Evolutionary conservation across 2,888 invertebrate genomes (phyloP).

Genomic region (Phasia obesa): DNA sequence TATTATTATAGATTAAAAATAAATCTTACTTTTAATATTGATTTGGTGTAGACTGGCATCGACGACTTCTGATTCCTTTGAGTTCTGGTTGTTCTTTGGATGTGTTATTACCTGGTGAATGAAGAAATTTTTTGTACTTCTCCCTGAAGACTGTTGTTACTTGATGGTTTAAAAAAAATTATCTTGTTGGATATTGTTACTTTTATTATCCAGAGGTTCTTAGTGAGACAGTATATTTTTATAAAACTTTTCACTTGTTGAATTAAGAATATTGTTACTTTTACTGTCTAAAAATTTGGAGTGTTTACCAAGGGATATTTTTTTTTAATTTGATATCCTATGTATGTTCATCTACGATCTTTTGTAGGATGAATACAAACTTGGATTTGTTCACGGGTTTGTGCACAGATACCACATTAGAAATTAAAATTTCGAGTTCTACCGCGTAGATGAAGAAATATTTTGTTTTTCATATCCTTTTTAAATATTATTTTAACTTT

Average conservation of each 20-base stretch:
- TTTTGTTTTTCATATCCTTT: slow-evolving; percentile 29
- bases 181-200: slow-evolving; percentile 1
- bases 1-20: background rate
- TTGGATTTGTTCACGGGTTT: slow-evolving; percentile 33
- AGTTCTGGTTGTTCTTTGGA: slow-evolving; percentile 15
- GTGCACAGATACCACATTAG: slow-evolving; percentile 26
- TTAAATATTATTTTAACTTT: slow-evolving; percentile 18
- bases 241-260: slow-evolving; percentile 1
- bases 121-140: slow-evolving; percentile 1
- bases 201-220: background rate
- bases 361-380: slow-evolving; percentile 26
- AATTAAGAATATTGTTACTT: background rate
- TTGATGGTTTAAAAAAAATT: too few relatives aligned
- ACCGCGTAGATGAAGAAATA: slow-evolving; percentile 26
- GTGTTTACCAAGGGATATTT: slow-evolving; percentile 11
- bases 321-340: slow-evolving; percentile 15
- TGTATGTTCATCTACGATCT: slow-evolving; percentile 23
- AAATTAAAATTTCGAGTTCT: slow-evolving; percentile 32
- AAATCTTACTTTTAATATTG: background rate
- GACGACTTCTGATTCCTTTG: slow-evolving; percentile 3
- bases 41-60: slow-evolving; percentile 4
- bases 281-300: background rate
- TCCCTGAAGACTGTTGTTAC: slow-evolving; percentile 1
- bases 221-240: background rate
- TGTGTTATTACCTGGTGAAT: slow-evolving; percentile 8